Conservation (phyloP, 2,797 vertebrate species). For the Pterois miles region DNA sequence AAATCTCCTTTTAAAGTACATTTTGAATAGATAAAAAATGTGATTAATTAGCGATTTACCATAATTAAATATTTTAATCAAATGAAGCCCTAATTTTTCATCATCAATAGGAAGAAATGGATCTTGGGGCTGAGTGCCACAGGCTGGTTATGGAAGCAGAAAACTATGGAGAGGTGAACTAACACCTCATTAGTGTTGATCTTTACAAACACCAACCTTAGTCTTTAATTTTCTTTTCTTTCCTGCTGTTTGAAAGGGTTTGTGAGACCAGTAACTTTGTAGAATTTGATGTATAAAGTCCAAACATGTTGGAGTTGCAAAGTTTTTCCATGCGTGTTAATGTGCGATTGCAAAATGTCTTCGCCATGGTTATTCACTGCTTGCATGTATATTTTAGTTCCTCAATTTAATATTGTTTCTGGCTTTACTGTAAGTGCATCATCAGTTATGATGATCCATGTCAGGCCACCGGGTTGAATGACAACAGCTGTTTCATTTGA, state of each 20-base stretch:
- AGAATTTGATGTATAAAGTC: neutral
- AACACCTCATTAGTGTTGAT: no score
- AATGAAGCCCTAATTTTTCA: neutral
- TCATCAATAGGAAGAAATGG: neutral
- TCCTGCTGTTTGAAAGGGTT: neutral
- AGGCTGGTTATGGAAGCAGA: neutral
- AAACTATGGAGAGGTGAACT: neutral
- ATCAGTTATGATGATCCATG: conserved; percentile 11
- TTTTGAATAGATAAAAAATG: no score
- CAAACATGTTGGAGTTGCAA: neutral
- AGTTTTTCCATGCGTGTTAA: neutral
- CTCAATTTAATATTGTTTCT: conserved; percentile 4
- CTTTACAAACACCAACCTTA: neutral
- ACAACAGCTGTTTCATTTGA: conserved; percentile 29
- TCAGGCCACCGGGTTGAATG: neutral
- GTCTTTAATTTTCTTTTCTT: neutral
- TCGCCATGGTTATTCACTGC: neutral
- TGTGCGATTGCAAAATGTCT: neutral
- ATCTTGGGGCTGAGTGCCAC: neutral
- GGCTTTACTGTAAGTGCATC: conserved; percentile 18
- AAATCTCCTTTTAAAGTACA: no score
- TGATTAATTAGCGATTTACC: no score
- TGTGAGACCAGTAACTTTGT: neutral
- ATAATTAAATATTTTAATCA: no score
- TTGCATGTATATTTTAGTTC: conserved; percentile 1